Evolutionary conservation across 2,113 vertebrate species (phyloP).

Genomic region (Azemiops feae): DNA sequence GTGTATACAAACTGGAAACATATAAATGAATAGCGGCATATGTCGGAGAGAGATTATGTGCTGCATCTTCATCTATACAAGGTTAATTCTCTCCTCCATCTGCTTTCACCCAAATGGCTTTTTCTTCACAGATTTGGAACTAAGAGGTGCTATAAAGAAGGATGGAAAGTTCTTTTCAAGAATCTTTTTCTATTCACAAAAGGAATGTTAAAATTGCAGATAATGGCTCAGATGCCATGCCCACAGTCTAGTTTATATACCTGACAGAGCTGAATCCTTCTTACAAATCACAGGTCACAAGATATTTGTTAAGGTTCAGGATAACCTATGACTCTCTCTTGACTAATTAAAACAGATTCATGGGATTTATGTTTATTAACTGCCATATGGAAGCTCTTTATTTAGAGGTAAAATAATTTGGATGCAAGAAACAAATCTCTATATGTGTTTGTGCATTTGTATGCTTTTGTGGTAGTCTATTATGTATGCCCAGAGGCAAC

Average conservation of each 20-base stretch:
- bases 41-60: neutral
- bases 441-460: neutral
- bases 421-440: neutral
- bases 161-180: neutral
- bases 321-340: neutral
- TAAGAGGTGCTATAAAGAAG: neutral
- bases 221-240: neutral
- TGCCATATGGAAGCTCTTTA: neutral
- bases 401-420: neutral
- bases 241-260: neutral
- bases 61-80: neutral
- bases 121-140: neutral
- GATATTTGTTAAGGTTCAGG: neutral
- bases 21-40: neutral
- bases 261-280: neutral
- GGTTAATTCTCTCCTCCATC: neutral
- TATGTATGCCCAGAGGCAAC: neutral
- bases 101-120: neutral
- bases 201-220: neutral
- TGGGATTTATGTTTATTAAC: neutral
- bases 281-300: neutral
- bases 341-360: neutral
- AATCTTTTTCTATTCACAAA: neutral
- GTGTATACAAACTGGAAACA: neutral
- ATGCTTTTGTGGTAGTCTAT: neutral